Conservation (phyloP, 2,888 invertebrate genomes). For the Tromatobia lineatoria region DNA sequence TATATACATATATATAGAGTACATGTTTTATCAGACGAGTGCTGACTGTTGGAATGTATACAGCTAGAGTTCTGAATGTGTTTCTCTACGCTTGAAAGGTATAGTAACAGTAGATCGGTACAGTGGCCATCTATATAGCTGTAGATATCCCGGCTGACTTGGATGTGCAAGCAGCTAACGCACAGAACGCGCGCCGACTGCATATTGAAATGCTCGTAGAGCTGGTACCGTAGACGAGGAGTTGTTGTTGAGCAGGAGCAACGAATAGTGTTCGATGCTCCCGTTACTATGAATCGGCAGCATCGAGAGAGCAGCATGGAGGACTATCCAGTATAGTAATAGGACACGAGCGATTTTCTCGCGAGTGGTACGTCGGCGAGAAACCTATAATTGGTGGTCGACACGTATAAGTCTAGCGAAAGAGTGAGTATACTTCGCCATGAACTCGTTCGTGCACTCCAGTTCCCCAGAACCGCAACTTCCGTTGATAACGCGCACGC, state of each 20-base stretch:
- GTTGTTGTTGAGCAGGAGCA: background rate
- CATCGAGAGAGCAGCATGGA: background rate
- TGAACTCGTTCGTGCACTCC: slow-evolving; percentile 18
- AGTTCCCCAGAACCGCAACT: slow-evolving; percentile 41
- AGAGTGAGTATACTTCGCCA: background rate
- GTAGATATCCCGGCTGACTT: slow-evolving; percentile 27
- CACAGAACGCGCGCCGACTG: slow-evolving; percentile 6
- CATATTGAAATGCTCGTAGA: slow-evolving; percentile 41
- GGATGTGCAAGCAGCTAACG: slow-evolving; percentile 18
- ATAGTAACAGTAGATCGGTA: slow-evolving; percentile 28
- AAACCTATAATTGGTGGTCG: slow-evolving; percentile 61
- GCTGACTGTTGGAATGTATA: background rate
- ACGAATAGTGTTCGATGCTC: slow-evolving; percentile 31
- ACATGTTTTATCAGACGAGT: slow-evolving; percentile 6
- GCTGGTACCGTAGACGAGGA: slow-evolving; percentile 42
- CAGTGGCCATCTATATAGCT: background rate
- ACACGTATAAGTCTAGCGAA: slow-evolving; percentile 8
- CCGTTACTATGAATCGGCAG: slow-evolving; percentile 53
- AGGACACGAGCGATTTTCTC: slow-evolving; percentile 40
- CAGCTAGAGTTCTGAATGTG: slow-evolving; percentile 1
- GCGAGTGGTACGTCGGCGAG: slow-evolving; percentile 42
- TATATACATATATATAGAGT: background rate
- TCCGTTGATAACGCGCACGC: slow-evolving; percentile 30
- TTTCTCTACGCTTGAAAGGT: background rate
- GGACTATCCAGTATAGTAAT: slow-evolving; percentile 23